Evolutionary conservation across 2,797 vertebrate genomes (phyloP).

Genomic region (Meriones psammophilus): DNA sequence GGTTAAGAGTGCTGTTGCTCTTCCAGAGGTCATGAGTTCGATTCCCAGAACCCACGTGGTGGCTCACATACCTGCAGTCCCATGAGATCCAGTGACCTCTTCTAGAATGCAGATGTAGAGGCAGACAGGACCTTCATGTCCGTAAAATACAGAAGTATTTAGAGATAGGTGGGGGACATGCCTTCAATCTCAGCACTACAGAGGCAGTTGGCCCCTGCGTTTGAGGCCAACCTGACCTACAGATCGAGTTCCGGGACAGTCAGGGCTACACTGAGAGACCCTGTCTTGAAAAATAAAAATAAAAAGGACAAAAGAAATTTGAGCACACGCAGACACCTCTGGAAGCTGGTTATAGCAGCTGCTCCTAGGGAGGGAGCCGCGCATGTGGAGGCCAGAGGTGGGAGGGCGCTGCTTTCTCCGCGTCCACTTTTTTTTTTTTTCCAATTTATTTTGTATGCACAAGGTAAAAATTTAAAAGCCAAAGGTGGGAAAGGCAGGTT

Average conservation of each 20-base stretch:
- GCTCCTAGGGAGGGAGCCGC: background rate
- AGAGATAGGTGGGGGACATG: background rate
- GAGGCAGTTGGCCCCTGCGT: background rate
- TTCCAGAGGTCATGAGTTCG: background rate
- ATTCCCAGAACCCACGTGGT: background rate
- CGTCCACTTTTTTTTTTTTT: background rate
- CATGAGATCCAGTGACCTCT: background rate
- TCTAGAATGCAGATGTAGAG: background rate
- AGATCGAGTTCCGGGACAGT: background rate
- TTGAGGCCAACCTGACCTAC: background rate
- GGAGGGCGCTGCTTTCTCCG: background rate
- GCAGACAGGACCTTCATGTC: background rate
- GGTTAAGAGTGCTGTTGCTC: background rate
- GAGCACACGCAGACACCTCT: background rate
- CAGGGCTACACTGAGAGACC: background rate
- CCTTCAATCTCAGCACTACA: background rate
- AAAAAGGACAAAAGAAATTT: background rate
- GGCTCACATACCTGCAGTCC: background rate
- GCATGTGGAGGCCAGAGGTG: background rate
- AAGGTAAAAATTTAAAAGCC: constrained; percentile 9
- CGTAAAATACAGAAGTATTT: background rate
- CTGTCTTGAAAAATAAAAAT: background rate
- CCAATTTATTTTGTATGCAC: background rate
- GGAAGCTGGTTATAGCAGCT: background rate
- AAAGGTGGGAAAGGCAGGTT: background rate